Percentiles rank a stretch among this genome's conserved stretches.
Evolutionary conservation across 2,113 vertebrate genomes (phyloP).

Genomic region (Podocnemis expansa): DNA sequence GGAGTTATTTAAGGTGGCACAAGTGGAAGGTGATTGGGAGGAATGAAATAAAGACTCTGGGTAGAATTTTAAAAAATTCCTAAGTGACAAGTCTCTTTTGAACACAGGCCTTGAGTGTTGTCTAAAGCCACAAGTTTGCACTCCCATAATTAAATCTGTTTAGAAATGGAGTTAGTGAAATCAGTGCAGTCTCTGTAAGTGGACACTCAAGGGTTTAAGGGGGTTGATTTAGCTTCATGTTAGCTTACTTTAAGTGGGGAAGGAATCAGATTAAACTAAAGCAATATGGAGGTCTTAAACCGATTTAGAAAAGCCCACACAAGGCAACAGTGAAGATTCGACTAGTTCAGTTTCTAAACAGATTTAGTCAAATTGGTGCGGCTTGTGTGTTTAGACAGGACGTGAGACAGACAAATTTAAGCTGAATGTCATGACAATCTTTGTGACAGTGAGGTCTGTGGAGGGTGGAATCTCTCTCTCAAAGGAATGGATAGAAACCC

Average conservation of each 20-base stretch:
- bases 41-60: background rate
- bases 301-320: background rate
- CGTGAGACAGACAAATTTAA: background rate
- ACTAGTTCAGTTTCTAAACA: background rate
- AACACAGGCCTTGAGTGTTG: background rate
- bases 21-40: background rate
- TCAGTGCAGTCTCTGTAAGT: background rate
- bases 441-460: background rate
- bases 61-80: background rate
- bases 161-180: background rate
- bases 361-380: constrained; percentile 29
- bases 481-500: background rate
- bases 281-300: background rate
- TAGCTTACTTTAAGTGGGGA: background rate
- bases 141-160: background rate
- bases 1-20: background rate
- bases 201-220: background rate
- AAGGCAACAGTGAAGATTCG: background rate
- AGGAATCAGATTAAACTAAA: background rate
- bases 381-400: constrained; percentile 24
- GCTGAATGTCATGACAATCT: constrained; percentile 21
- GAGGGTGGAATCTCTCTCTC: background rate
- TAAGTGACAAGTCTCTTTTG: background rate
- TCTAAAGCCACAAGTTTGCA: background rate
- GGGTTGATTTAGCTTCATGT: background rate